Evolutionary conservation across 2,797 vertebrate genomes (phyloP), one percentile per base, ranked within the genome.

Genomic region (Typhlichthys eigenmanni): DNA sequence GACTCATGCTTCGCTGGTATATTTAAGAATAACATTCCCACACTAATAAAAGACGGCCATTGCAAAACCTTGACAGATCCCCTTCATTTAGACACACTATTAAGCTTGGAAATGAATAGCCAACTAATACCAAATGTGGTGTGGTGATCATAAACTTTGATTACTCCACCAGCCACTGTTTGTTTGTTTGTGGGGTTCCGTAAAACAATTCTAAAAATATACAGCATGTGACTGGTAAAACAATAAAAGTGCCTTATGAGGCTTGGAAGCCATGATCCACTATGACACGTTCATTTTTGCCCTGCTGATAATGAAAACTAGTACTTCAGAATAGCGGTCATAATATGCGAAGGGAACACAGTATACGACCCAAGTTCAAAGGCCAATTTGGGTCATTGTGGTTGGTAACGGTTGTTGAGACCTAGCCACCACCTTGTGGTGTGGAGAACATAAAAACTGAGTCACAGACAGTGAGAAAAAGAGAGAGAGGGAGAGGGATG

Each of bases 341-440:
- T 80, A 81, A 69, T 54, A 55, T 57, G 16, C 55, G 58, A 19
- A 60, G 66, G 55, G 58, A 49, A 69, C 58, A 58, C 52, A 60
- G 55, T 67, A 66, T 74, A 69, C 65, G 71, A 62, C 70, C 68
- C 49, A 43, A 71, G 63, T 58, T 76, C 63, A 16, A 55, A 62
- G 58, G 63, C 70, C 63, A 57, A 66, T 66, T 70, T 66, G 75
- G 54, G 65, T 70, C 76, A 66, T 64, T 77, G 76, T 65, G 76
- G 83, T 87, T 82, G 74, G 60, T 63, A 17, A 34, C 64, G 70
- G 76, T 74, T 81, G 81, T 79, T 69, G 72, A 83, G 73, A 82
- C 66, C 67, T 62, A 64, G 72, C 73, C 76, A 75, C 58, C 71
- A 66, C 65, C 80, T 66, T 80, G 58, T 69, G 71, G 69, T 71